Conservation (phyloP, 2,113 vertebrate genomes). For the Heterotilapia buettikoferi region DNA sequence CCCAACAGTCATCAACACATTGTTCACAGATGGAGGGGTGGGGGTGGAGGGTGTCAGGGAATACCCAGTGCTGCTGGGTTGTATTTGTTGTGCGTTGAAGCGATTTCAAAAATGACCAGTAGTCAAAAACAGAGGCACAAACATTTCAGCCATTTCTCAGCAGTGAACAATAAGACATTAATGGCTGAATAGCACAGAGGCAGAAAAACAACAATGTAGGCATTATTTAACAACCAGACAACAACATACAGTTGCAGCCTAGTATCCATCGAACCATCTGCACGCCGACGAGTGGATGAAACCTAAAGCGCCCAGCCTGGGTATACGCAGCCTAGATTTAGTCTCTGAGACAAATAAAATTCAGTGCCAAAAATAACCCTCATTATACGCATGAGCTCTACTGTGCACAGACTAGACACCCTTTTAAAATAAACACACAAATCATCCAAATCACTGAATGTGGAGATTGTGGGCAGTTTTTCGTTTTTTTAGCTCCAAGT, state of each 20-base stretch:
- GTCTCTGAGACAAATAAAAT: background rate
- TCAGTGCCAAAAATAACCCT: background rate
- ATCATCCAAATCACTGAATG: background rate
- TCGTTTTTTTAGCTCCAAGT: background rate
- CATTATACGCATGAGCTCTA: background rate
- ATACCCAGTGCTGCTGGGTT: background rate
- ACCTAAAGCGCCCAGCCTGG: background rate
- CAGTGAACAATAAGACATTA: slow-evolving; percentile 21
- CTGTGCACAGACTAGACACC: background rate
- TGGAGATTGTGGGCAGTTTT: background rate
- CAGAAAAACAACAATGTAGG: slow-evolving; percentile 33
- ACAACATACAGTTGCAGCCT: slow-evolving; percentile 13
- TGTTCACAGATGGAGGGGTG: background rate
- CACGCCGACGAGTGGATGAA: background rate
- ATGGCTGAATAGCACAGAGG: background rate
- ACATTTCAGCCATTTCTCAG: background rate
- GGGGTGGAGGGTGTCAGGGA: background rate
- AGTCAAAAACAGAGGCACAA: background rate
- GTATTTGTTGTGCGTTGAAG: background rate
- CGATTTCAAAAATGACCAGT: background rate
- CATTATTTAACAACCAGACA: slow-evolving; percentile 28
- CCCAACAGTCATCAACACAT: slow-evolving; percentile 18
- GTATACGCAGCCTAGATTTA: background rate
- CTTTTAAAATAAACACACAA: background rate
- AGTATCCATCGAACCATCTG: background rate